These are phyloP conservation scores for Agonopterix heracliana DNA, from an alignment of 2,888 invertebrate genomes.

Conservation along the genomic window DNA sequence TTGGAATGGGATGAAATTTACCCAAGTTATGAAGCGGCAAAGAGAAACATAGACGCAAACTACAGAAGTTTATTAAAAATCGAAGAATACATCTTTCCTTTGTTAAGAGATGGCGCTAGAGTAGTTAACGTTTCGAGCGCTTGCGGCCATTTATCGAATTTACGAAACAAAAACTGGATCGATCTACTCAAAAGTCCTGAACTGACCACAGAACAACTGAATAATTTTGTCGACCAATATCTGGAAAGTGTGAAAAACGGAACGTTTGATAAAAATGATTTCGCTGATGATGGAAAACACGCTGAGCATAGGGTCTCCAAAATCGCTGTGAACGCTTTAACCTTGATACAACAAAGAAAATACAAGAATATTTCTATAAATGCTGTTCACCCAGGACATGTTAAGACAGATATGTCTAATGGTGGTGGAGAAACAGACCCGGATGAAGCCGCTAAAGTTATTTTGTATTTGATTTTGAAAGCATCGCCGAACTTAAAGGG, in stretches of 20 bases:
- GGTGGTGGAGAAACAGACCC: conserved; percentile 78
- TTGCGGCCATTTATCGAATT: conserved; percentile 59
- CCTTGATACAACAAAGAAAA: conserved; percentile 53
- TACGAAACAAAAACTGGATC: conserved; percentile 54
- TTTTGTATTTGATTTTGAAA: conserved; percentile 79
- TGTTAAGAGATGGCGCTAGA: conserved; percentile 81
- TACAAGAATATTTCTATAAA: conserved; percentile 59
- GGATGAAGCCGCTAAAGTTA: conserved; percentile 70
- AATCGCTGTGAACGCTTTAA: conserved; percentile 55
- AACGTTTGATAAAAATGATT: conserved; percentile 54
- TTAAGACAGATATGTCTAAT: conserved; percentile 56
- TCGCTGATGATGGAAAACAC: conserved; percentile 62
- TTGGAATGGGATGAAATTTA: conserved; percentile 54
- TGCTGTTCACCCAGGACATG: conserved; percentile 55
- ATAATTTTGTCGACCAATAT: conserved; percentile 55
- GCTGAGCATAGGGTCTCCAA: conserved; percentile 65
- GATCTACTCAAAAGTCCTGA: conserved; percentile 37
- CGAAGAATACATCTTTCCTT: conserved; percentile 77
- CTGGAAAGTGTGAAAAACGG: conserved; percentile 56
- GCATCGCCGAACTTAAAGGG: conserved; percentile 78
- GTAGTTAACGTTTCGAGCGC: conserved; percentile 83
- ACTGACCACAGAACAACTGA: conserved; percentile 48
- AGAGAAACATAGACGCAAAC: conserved; percentile 54
- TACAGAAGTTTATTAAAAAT: conserved; percentile 52
- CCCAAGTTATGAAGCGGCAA: conserved; percentile 59